Conservation (phyloP, 2,113 vertebrate genomes). For the Dicentrarchus labrax region DNA sequence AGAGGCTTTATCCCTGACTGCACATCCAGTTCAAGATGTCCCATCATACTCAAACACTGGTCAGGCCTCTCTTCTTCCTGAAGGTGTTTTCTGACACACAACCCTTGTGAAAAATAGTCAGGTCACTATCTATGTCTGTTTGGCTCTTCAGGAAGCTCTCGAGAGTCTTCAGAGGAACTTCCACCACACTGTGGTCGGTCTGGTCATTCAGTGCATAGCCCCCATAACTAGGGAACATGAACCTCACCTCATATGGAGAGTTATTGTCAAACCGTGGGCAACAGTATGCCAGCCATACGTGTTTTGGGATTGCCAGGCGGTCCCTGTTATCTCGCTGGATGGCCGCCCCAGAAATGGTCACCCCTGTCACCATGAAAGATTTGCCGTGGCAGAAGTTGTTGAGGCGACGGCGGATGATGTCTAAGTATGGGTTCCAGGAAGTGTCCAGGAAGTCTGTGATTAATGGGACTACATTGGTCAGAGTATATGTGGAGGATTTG, state of each 20-base stretch:
- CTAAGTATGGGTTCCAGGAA: constrained; percentile 76
- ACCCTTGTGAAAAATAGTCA: constrained; percentile 75
- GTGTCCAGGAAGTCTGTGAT: constrained; percentile 71
- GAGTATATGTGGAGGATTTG: constrained; percentile 85
- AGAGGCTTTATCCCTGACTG: background rate
- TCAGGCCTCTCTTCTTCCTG: constrained; percentile 56
- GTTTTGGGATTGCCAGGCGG: constrained; percentile 74
- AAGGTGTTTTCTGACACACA: constrained; percentile 72
- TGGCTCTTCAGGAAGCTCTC: constrained; percentile 79
- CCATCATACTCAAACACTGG: constrained; percentile 17
- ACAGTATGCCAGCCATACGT: constrained; percentile 83
- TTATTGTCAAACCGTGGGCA: constrained; percentile 80
- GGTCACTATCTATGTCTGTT: constrained; percentile 42
- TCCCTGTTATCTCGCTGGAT: constrained; percentile 67
- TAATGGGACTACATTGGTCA: constrained; percentile 87
- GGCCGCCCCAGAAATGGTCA: constrained; percentile 62
- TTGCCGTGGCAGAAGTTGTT: constrained; percentile 82
- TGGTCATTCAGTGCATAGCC: constrained; percentile 77
- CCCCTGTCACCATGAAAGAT: constrained; percentile 78
- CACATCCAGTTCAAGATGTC: background rate
- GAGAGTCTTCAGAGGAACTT: constrained; percentile 81
- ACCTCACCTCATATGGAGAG: constrained; percentile 82
- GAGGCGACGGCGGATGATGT: constrained; percentile 74
- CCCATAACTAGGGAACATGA: constrained; percentile 80
- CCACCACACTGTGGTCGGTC: constrained; percentile 65